Evolutionary conservation across 2,888 invertebrate genomes (phyloP), one percentile per base, ranked within the genome.

Genomic region (Dynastes maya): DNA sequence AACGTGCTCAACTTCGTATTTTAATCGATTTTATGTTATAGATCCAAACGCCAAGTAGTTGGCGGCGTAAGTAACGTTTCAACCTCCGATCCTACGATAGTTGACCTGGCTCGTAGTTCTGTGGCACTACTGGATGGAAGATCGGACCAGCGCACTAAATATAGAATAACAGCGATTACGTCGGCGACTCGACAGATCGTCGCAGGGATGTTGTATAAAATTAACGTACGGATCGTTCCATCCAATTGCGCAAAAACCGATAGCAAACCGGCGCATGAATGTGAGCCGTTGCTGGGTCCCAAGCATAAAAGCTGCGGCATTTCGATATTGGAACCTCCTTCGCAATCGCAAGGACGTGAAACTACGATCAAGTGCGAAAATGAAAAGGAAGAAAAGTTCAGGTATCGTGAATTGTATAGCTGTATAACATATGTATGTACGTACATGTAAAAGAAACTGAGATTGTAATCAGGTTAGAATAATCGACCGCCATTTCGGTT

Each of bases 151-250:
- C 75, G 78, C 9, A 80, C 81, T 37, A 82, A 82, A 75, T 82
- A 81, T 63, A 83, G 83, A 82, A 80, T 91, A 27, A 84, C 89
- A 0, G 84, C 88, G 68, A 85, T 92, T 6, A 86, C 86, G 65
- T 88, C 89, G 1, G 90, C 91, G 11, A 86, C 89, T 0, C 86
- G 86, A 16, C 90, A 92, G 86, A 85, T 92, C 13, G 91, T 92
- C 13, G 88, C 91, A 71, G 93, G 93, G n/a, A 83, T 87, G 29
- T 83, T 90, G 70, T 92, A 91, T 16, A 90, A 90, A 83, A 90
- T 94, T 63, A 90, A 90, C 81, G 91, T 91, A 76, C 89, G 90
- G 81, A 87, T 94, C n/a, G 92, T 91, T 11, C 89, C 89, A 63
- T 91, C 92, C 8, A 88, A 89, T 75, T 92, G 93, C 81, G 83